Conservation (phyloP, 1,140 invertebrate species). For the Leptinotarsa lineolata region DNA sequence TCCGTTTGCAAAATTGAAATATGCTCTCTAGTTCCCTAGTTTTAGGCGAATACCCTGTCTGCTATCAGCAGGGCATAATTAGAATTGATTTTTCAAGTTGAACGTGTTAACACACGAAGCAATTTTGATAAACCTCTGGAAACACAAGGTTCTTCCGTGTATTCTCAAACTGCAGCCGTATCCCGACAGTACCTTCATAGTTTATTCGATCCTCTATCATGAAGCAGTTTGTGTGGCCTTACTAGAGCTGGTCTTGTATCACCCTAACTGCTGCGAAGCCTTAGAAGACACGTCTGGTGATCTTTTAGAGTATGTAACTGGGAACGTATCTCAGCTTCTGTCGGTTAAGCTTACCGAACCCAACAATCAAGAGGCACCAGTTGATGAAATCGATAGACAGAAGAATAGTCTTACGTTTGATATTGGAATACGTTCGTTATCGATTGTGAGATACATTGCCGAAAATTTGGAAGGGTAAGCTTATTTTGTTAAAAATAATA, state of each 20-base stretch:
- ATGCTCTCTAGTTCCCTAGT: too few species aligned
- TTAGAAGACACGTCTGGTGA: conserved; percentile 72
- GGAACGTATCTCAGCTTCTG: conserved; percentile 54
- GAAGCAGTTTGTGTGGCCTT: conserved; percentile 65
- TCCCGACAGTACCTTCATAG: conserved; percentile 69
- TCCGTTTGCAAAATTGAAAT: too few species aligned
- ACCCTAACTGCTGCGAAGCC: conserved; percentile 69
- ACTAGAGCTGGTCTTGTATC: conserved; percentile 75
- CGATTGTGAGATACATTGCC: conserved; percentile 68
- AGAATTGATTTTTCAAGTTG: conserved; percentile 58
- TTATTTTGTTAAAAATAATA: not conserved
- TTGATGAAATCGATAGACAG: conserved; percentile 67
- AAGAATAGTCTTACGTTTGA: conserved; percentile 70
- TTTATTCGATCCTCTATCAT: conserved; percentile 64
- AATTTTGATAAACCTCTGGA: conserved; percentile 77
- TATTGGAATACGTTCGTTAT: conserved; percentile 71
- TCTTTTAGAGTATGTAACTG: conserved; percentile 71
- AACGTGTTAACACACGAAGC: conserved; percentile 74
- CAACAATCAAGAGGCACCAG: conserved; percentile 56
- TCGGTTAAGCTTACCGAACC: conserved; percentile 51
- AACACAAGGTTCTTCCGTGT: conserved; percentile 71
- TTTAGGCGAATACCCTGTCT: too few species aligned
- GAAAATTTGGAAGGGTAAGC: conserved; percentile 55
- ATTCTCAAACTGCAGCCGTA: conserved; percentile 68
- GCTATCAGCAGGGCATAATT: too few species aligned